Conservation (phyloP, 2,113 vertebrate genomes). For the Calyptomena viridis region DNA sequence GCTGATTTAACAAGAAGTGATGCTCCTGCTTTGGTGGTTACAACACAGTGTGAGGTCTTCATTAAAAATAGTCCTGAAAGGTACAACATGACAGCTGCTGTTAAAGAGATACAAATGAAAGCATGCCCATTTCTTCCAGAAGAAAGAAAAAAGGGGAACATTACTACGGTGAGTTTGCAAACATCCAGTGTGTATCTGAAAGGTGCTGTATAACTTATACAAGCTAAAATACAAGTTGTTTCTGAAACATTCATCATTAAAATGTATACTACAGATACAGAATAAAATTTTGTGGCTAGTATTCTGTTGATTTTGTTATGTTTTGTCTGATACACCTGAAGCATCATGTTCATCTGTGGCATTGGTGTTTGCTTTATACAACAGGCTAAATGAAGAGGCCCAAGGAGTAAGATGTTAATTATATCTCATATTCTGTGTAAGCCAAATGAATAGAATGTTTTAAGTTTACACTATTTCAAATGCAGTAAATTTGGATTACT, state of each 20-base stretch:
- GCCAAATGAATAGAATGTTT: neutral
- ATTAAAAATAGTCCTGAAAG: constrained; percentile 78
- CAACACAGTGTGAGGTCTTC: constrained; percentile 87
- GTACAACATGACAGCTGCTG: constrained; percentile 80
- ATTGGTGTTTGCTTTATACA: neutral
- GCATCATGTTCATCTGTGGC: neutral
- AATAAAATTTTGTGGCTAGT: neutral
- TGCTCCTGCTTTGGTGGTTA: constrained; percentile 90
- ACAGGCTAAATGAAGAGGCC: neutral
- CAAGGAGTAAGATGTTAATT: neutral
- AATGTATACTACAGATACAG: neutral
- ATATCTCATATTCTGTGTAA: neutral
- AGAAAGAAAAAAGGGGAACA: constrained; percentile 79
- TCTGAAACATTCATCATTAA: neutral
- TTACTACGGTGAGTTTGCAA: constrained; percentile 82
- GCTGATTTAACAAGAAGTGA: constrained; percentile 92
- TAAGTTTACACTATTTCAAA: neutral
- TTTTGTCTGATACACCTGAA: neutral
- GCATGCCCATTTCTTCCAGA: constrained; percentile 90
- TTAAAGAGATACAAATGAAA: constrained; percentile 89
- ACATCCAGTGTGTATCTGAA: neutral
- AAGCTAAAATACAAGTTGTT: neutral
- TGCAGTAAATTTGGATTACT: neutral
- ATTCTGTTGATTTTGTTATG: neutral
- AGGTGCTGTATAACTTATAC: neutral